Percentiles rank a stretch among this genome's conserved stretches.
phyloP scores from a whole-genome alignment of 2,797 vertebrate species.

The Smutsia gigantea region DNA sequence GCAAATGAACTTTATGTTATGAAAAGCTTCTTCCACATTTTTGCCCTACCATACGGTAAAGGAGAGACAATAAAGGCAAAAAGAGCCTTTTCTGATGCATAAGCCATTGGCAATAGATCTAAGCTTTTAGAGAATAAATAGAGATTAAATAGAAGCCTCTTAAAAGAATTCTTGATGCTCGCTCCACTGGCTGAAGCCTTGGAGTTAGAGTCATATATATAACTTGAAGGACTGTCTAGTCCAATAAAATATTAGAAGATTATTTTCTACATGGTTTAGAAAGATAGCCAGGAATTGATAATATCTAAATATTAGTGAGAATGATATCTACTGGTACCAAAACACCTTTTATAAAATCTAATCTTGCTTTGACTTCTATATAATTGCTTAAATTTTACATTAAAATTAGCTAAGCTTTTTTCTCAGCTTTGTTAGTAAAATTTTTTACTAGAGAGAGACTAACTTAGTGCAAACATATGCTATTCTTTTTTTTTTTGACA shows the following conservation, averaged over 20 bases:
- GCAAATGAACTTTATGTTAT: background rate
- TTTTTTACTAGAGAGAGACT: conserved; percentile 3
- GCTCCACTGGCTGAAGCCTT: background rate
- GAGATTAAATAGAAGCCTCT: background rate
- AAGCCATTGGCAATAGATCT: background rate
- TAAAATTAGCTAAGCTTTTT: conserved; percentile 22
- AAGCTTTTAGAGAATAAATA: conserved; percentile 21
- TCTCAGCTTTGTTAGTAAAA: background rate
- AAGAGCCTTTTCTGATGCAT: background rate
- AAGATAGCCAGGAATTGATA: background rate
- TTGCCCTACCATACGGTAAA: background rate
- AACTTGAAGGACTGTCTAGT: background rate
- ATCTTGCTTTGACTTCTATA: background rate
- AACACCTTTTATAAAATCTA: conserved; percentile 28
- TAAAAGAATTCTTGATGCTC: background rate
- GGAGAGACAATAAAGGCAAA: background rate
- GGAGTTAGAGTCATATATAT: background rate
- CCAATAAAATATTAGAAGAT: conserved; percentile 39
- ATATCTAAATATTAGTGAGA: conserved; percentile 4
- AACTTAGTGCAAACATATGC: background rate
- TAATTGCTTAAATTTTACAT: conserved; percentile 24
- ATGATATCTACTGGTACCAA: background rate
- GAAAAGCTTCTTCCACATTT: background rate
- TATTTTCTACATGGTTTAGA: background rate
- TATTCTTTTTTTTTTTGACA: background rate